Evolutionary conservation across 2,113 vertebrate species (phyloP).

Genomic region (Bostrychus sinensis): DNA sequence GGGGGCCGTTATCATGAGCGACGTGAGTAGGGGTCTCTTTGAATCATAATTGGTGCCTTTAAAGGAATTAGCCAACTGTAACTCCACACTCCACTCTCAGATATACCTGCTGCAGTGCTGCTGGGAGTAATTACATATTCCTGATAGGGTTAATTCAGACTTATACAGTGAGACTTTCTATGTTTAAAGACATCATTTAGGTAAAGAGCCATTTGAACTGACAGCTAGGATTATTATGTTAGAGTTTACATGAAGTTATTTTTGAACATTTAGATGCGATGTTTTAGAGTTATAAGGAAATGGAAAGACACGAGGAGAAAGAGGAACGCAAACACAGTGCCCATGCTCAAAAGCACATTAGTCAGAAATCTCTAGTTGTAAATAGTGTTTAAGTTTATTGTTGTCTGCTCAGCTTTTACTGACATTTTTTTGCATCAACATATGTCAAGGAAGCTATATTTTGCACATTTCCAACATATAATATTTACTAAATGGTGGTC

Average conservation of each 20-base stretch:
- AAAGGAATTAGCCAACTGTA: constrained; percentile 67
- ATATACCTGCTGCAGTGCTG: constrained; percentile 27
- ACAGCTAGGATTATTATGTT: background rate
- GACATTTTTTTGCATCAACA: too few relatives aligned
- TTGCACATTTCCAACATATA: too few relatives aligned
- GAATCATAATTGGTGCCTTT: constrained; percentile 67
- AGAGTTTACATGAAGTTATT: background rate
- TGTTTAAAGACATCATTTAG: background rate
- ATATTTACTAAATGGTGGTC: too few relatives aligned
- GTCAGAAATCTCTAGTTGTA: too few relatives aligned
- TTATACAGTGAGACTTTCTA: background rate
- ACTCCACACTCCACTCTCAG: constrained; percentile 49
- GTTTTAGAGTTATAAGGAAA: too few relatives aligned
- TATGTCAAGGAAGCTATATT: too few relatives aligned
- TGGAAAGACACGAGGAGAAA: too few relatives aligned
- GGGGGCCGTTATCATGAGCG: constrained; percentile 8
- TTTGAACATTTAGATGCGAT: background rate
- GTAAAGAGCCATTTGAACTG: background rate
- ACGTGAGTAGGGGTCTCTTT: constrained; percentile 53
- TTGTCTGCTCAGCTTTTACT: too few relatives aligned
- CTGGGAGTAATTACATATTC: constrained; percentile 58
- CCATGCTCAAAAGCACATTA: too few relatives aligned
- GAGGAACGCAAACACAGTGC: too few relatives aligned
- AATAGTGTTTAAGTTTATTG: too few relatives aligned
- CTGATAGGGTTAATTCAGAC: constrained; percentile 20